phyloP scores from a whole-genome alignment of 2,888 invertebrate species.

The Venustoraphidia nigricollis region DNA sequence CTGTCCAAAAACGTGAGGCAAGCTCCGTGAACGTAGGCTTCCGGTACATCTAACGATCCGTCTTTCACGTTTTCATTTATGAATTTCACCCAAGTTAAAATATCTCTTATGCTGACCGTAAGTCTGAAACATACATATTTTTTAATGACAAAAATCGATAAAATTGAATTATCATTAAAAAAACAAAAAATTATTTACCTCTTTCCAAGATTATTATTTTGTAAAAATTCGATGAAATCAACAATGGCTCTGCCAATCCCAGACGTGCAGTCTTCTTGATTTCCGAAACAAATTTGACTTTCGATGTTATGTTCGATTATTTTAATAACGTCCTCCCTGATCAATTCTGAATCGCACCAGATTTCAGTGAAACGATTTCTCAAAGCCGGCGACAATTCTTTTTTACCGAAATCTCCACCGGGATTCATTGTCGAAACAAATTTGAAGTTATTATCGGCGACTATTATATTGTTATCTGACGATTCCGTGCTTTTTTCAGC shows the following conservation, averaged over 20 bases:
- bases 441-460: slow-evolving; percentile 59
- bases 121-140: slow-evolving; percentile 37
- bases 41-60: slow-evolving; percentile 27
- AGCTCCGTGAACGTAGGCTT: slow-evolving; percentile 80
- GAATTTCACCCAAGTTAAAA: slow-evolving; percentile 84
- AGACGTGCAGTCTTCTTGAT: slow-evolving; percentile 34
- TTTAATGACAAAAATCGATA: neutral
- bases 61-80: slow-evolving; percentile 46
- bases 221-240: slow-evolving; percentile 68
- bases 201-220: slow-evolving; percentile 50
- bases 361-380: slow-evolving; percentile 97
- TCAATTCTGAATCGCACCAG: slow-evolving; percentile 77
- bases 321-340: slow-evolving; percentile 54
- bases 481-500: slow-evolving; percentile 73
- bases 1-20: slow-evolving; percentile 84
- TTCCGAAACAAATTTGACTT: slow-evolving; percentile 34
- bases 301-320: slow-evolving; percentile 62
- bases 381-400: slow-evolving; percentile 93
- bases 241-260: slow-evolving; percentile 57
- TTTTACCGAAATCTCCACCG: slow-evolving; percentile 98
- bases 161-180: neutral
- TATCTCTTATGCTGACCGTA: slow-evolving; percentile 78
- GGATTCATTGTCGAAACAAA: slow-evolving; percentile 99
- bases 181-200: slow-evolving; percentile 22
- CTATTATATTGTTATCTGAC: slow-evolving; percentile 29